Percentiles rank a stretch among this genome's conserved stretches.
phyloP scores from a whole-genome alignment of 2,888 invertebrate genomes.

The Autographa pulchrina region DNA sequence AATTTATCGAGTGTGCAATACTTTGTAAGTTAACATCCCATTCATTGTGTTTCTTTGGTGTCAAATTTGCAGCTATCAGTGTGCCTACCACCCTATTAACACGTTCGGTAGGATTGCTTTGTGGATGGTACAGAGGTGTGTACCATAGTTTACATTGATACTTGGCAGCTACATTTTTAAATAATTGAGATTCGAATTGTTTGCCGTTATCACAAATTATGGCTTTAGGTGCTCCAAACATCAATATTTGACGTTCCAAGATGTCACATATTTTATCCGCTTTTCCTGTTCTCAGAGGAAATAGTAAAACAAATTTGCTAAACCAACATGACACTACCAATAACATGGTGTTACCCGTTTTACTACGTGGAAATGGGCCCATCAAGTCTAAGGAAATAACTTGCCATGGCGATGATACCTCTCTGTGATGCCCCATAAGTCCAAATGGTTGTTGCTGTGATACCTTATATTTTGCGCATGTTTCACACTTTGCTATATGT shows the following conservation, averaged over 20 bases:
- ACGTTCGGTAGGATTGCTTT: constrained; percentile 11
- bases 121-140: too few relatives aligned
- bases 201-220: constrained; percentile 5
- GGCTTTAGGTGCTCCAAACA: too few relatives aligned
- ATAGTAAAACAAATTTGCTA: constrained; percentile 7
- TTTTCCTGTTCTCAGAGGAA: constrained; percentile 10
- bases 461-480: too few relatives aligned
- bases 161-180: background rate
- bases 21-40: constrained; percentile 15
- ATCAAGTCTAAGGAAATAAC: constrained; percentile 11
- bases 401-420: constrained; percentile 12
- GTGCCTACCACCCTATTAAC: background rate
- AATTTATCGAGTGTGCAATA: constrained; percentile 5
- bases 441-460: too few relatives aligned
- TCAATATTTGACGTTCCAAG: background rate
- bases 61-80: constrained; percentile 3
- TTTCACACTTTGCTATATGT: too few relatives aligned
- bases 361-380: constrained; percentile 12
- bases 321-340: constrained; percentile 16
- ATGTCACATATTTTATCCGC: constrained; percentile 15
- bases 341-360: constrained; percentile 10
- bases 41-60: constrained; percentile 6
- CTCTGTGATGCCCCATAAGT: too few relatives aligned
- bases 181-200: background rate
- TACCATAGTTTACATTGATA: background rate